Percentiles rank a stretch among this genome's conserved stretches.
These are phyloP conservation scores for Phoeniculus purpureus DNA, from an alignment of 2,797 vertebrate species.

Conservation along the genomic window DNA sequence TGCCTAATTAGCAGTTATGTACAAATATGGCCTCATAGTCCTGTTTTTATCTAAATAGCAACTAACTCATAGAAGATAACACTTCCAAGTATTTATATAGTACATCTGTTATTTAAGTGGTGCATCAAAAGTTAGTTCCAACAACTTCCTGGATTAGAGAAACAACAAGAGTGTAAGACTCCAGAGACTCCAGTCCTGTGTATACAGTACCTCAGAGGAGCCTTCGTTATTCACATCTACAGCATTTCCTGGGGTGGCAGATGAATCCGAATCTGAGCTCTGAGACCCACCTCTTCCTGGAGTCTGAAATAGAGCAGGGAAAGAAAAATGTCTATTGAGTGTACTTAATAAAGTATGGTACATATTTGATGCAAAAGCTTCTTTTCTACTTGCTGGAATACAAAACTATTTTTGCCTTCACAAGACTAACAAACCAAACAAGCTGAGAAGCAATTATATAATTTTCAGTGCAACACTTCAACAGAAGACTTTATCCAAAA, in stretches of 20 bases:
- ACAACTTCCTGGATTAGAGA: neutral
- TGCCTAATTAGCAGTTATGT: neutral
- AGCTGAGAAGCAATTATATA: neutral
- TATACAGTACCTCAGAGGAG: slow-evolving; percentile 90
- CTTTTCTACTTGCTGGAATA: neutral
- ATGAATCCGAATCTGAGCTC: slow-evolving; percentile 92
- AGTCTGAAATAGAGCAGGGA: slow-evolving; percentile 80
- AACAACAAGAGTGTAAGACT: neutral
- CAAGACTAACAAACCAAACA: neutral
- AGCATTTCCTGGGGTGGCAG: slow-evolving; percentile 81
- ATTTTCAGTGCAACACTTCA: neutral
- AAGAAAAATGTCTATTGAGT: neutral
- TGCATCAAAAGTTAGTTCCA: neutral
- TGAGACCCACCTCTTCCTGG: slow-evolving; percentile 96
- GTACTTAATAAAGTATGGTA: neutral
- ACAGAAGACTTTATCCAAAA: slow-evolving; percentile 6
- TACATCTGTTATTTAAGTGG: neutral
- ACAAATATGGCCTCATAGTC: neutral
- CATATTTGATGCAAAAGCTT: neutral
- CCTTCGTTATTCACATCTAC: slow-evolving; percentile 91
- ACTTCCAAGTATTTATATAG: neutral
- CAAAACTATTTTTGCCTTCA: neutral
- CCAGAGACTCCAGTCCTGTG: neutral
- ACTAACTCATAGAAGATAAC: neutral
- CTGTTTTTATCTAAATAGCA: neutral